Percentiles rank a stretch among this genome's conserved stretches.
Evolutionary conservation across 2,888 invertebrate species (phyloP).

Genomic region (Drosophila anomalipes): DNA sequence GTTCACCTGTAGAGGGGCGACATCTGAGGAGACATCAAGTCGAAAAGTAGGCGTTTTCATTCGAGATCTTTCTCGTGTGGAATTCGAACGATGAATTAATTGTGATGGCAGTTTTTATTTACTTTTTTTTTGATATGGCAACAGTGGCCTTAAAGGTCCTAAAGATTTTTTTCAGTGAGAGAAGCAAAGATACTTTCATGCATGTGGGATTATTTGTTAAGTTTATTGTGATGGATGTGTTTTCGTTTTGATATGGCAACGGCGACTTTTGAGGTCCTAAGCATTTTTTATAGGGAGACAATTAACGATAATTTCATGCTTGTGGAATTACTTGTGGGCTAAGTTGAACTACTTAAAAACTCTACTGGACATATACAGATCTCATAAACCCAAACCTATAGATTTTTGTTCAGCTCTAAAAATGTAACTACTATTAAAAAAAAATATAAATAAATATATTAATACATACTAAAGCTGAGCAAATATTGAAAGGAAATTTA

Average conservation of each 20-base stretch:
- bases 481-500: neutral
- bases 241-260: neutral
- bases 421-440: neutral
- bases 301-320: neutral
- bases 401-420: neutral
- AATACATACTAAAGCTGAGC: neutral
- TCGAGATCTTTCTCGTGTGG: slow-evolving; percentile 14
- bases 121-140: neutral
- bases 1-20: slow-evolving; percentile 18
- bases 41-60: slow-evolving; percentile 19
- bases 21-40: slow-evolving; percentile 13
- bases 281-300: neutral
- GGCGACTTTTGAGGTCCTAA: neutral
- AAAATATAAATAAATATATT: neutral
- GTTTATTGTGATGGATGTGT: too few species aligned
- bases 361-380: neutral
- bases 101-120: slow-evolving; percentile 5
- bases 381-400: neutral
- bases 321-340: neutral
- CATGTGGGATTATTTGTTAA: neutral
- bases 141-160: too few species aligned
- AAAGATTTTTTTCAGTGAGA: neutral
- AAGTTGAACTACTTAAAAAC: neutral
- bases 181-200: neutral
- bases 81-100: slow-evolving; percentile 14